Conservation (phyloP, 2,888 invertebrate species). For the Arenicola marina region DNA sequence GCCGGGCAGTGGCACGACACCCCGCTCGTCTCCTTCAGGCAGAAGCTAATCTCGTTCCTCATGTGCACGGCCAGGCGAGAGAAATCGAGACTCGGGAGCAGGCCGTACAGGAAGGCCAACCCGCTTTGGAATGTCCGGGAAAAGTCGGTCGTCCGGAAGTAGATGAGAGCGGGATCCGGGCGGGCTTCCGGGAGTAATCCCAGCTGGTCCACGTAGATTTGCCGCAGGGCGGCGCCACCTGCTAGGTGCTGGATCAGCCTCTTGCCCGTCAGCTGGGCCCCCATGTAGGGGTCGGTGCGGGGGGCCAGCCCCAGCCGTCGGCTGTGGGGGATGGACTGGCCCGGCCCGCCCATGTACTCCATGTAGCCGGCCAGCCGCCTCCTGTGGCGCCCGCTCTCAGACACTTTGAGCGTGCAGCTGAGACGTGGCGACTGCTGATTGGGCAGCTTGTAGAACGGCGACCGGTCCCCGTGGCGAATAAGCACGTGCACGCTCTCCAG, state of each 20-base stretch:
- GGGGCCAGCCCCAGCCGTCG: constrained; percentile 44
- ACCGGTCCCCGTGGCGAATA: constrained; percentile 87
- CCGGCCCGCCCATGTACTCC: constrained; percentile 12
- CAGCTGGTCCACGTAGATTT: constrained; percentile 55
- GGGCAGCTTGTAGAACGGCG: constrained; percentile 81
- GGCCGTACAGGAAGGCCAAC: constrained; percentile 75
- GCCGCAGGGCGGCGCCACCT: constrained; percentile 71
- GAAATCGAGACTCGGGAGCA: constrained; percentile 72
- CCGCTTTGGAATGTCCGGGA: constrained; percentile 90
- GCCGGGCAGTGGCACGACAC: not conserved
- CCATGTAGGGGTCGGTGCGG: constrained; percentile 67
- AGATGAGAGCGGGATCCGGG: constrained; percentile 52
- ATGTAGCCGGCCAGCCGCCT: constrained; percentile 1
- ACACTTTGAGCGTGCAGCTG: constrained; percentile 70
- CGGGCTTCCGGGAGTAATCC: constrained; percentile 36
- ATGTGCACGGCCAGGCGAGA: constrained; percentile 64
- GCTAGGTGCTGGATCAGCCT: constrained; percentile 83
- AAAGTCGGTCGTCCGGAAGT: constrained; percentile 74
- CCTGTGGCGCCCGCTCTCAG: not conserved
- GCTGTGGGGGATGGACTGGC: constrained; percentile 48
- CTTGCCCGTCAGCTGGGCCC: constrained; percentile 81
- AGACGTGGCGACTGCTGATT: constrained; percentile 72
- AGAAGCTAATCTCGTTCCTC: not conserved
- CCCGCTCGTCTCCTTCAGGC: not conserved
- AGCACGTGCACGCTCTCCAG: constrained; percentile 60